These are phyloP conservation scores for Alauda arvensis DNA, from an alignment of 2,797 vertebrate species.

Conservation along the genomic window DNA sequence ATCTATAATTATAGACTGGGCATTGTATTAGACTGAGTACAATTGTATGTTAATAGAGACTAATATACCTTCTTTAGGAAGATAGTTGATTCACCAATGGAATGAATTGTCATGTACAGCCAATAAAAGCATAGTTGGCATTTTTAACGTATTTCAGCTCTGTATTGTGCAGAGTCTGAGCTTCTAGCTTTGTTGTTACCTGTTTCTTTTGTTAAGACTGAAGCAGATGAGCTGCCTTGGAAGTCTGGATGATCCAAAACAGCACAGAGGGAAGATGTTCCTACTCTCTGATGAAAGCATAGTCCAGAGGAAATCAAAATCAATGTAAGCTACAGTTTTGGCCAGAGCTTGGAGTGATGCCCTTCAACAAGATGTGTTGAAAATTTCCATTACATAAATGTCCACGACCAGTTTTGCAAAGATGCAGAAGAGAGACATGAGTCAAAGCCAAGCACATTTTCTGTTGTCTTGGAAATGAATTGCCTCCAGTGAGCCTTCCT, in stretches of 20 bases:
- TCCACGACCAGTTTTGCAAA: neutral
- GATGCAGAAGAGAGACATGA: neutral
- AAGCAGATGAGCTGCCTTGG: neutral
- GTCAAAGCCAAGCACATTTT: neutral
- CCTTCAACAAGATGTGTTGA: neutral
- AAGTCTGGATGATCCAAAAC: neutral
- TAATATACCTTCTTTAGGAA: neutral
- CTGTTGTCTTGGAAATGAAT: slow-evolving; percentile 15
- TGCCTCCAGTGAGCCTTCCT: neutral
- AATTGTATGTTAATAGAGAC: neutral
- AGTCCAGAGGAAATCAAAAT: neutral
- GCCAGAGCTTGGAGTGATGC: neutral
- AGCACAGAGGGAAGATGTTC: neutral
- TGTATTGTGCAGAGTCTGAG: neutral
- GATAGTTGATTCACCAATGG: neutral
- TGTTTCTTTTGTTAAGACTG: neutral
- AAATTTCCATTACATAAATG: neutral
- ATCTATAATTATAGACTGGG: neutral
- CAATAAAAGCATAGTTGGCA: neutral
- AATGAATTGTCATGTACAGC: neutral
- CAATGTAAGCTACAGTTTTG: neutral
- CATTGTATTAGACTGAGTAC: neutral
- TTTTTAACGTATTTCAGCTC: neutral
- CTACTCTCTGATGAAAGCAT: neutral
- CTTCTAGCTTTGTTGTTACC: neutral